These are phyloP conservation scores for Thunnus maccoyii DNA, from an alignment of 2,113 vertebrate species.

Conservation along the genomic window DNA sequence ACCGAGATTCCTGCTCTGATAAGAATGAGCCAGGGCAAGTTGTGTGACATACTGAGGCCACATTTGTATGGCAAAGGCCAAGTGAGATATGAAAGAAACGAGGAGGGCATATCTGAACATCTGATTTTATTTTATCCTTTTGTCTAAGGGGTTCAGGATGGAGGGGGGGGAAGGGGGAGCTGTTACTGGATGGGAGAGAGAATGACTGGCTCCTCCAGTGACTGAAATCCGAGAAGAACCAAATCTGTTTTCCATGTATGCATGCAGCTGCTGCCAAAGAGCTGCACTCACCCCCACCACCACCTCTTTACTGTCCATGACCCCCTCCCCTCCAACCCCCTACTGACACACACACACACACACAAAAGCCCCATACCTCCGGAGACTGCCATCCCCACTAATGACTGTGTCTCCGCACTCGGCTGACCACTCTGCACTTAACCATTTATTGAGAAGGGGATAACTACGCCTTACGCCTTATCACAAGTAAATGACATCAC, in stretches of 20 bases:
- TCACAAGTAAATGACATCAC: constrained; percentile 69
- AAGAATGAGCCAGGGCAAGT: constrained; percentile 21
- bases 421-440: constrained; percentile 62
- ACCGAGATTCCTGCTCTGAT: constrained; percentile 62
- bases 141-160: constrained; percentile 59
- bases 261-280: constrained; percentile 81
- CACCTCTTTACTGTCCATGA: constrained; percentile 71
- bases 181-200: constrained; percentile 71
- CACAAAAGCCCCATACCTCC: constrained; percentile 62
- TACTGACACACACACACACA: constrained; percentile 19
- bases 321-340: constrained; percentile 1
- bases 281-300: constrained; percentile 48
- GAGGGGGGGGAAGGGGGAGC: not conserved
- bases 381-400: constrained; percentile 69
- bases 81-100: constrained; percentile 49
- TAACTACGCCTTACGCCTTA: constrained; percentile 55
- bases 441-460: constrained; percentile 60
- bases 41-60: constrained; percentile 44
- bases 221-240: constrained; percentile 82
- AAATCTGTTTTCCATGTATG: constrained; percentile 85
- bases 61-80: constrained; percentile 52
- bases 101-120: constrained; percentile 72
- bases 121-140: constrained; percentile 82
- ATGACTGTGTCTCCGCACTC: constrained; percentile 71
- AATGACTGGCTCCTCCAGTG: constrained; percentile 73